Conservation (phyloP, 2,888 invertebrate species). For the Latrodectus hesperus region DNA sequence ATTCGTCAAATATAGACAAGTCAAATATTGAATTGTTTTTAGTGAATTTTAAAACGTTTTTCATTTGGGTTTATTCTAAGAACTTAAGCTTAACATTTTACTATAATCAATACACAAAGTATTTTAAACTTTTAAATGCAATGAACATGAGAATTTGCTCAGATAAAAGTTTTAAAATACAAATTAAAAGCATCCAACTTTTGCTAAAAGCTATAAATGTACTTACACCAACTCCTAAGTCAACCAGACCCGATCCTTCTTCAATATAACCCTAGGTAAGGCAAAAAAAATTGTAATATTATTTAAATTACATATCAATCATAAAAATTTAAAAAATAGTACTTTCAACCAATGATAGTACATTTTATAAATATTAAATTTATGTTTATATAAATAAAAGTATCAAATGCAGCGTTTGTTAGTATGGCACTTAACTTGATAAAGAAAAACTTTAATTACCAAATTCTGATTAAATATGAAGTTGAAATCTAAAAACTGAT, state of each 20-base stretch:
- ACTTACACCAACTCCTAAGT: constrained; percentile 48
- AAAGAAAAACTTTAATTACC: no score
- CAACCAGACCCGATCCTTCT: constrained; percentile 53
- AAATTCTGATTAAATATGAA: no score
- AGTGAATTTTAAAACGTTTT: neutral
- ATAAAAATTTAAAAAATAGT: neutral
- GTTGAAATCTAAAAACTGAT: no score
- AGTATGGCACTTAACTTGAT: neutral
- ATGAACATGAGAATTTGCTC: no score
- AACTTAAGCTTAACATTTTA: neutral
- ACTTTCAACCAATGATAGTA: neutral
- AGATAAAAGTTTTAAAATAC: no score
- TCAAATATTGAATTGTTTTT: no score
- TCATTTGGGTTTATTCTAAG: neutral
- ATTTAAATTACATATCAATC: neutral
- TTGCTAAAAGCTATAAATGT: neutral
- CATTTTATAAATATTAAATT: neutral
- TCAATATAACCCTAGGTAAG: constrained; percentile 48
- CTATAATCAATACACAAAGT: no score
- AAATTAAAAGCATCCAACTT: no score
- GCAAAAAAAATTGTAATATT: neutral
- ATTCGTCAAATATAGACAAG: neutral
- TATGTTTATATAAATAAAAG: neutral
- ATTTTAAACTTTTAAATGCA: no score
- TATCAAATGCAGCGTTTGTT: neutral